These are phyloP conservation scores for Plodia interpunctella DNA, from an alignment of 1,140 invertebrate genomes.

Conservation along the genomic window DNA sequence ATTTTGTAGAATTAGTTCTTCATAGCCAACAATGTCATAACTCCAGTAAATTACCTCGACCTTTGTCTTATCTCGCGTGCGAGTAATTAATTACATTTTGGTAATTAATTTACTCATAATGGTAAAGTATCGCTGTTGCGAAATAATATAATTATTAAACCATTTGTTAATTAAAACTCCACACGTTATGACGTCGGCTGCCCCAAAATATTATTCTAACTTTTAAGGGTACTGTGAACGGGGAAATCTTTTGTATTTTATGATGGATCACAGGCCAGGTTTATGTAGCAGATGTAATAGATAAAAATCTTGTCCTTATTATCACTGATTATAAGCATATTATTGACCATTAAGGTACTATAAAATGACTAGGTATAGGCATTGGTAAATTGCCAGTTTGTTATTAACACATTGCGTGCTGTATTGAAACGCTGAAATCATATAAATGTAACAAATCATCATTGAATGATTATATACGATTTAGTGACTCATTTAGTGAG, in stretches of 20 bases:
- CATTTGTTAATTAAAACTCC: conserved; percentile 51
- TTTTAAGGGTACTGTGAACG: background rate
- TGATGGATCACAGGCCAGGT: background rate
- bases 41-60: conserved; percentile 42
- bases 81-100: conserved; percentile 63
- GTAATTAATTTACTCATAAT: conserved; percentile 63
- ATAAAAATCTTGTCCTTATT: too few species aligned
- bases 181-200: conserved; percentile 7
- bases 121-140: conserved; percentile 38
- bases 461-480: too few species aligned
- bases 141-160: conserved; percentile 48
- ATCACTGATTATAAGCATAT: too few species aligned
- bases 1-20: conserved; percentile 70
- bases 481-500: too few species aligned
- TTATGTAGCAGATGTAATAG: too few species aligned
- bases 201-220: conserved; percentile 8
- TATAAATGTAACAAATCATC: too few species aligned
- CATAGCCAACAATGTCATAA: conserved; percentile 50
- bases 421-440: too few species aligned
- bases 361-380: too few species aligned
- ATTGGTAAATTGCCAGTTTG: too few species aligned
- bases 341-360: too few species aligned
- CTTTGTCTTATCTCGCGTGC: conserved; percentile 59
- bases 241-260: background rate
- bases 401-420: too few species aligned